phyloP scores from a whole-genome alignment of 2,113 vertebrate genomes.

The Leucopternis melanops region DNA sequence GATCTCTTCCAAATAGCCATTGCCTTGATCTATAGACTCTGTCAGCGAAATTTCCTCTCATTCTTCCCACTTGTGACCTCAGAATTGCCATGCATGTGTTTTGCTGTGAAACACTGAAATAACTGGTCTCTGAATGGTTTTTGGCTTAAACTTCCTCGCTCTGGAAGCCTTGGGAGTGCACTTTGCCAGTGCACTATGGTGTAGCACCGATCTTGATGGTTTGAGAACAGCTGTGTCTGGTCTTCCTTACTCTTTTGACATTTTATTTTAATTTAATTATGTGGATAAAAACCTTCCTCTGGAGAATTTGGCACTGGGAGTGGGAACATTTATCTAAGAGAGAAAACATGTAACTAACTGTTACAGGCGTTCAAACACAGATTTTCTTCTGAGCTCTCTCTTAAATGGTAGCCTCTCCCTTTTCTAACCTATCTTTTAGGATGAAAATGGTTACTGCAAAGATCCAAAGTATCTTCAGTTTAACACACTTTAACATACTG shows the following conservation, averaged over 20 bases:
- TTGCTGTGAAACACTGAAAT: neutral
- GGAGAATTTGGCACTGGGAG: neutral
- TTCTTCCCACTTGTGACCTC: neutral
- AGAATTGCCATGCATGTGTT: neutral
- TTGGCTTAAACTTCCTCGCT: neutral
- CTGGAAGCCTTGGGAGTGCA: neutral
- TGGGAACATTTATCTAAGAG: neutral
- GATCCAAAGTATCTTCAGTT: neutral
- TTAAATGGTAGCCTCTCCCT: neutral
- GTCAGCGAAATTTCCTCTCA: slow-evolving; percentile 8
- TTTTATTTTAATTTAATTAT: slow-evolving; percentile 19
- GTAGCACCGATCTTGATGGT: neutral
- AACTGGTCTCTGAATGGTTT: neutral
- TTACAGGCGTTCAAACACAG: slow-evolving; percentile 7
- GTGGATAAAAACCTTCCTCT: neutral
- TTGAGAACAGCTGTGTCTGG: neutral
- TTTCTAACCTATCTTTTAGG: neutral
- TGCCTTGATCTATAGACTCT: neutral
- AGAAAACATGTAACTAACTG: slow-evolving; percentile 41
- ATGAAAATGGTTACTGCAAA: neutral
- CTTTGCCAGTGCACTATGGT: neutral
- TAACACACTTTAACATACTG: neutral
- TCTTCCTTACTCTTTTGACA: neutral
- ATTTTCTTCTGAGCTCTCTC: neutral
- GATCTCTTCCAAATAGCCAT: neutral